These are phyloP conservation scores for Syrista parreyssii DNA, from an alignment of 2,888 invertebrate species.

Conservation along the genomic window DNA sequence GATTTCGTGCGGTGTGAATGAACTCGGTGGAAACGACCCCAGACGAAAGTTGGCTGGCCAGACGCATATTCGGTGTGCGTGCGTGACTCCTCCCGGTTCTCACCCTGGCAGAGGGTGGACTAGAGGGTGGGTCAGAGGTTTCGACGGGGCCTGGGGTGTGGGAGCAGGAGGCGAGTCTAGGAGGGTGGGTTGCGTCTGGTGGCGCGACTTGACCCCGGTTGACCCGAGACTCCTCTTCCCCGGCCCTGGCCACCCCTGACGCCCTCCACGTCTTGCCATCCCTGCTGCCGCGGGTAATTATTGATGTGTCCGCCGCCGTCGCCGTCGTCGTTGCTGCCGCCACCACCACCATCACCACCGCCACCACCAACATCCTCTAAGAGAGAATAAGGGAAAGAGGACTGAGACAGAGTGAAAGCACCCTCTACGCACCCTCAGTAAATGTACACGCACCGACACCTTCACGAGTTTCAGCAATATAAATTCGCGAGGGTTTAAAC, in stretches of 20 bases:
- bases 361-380: constrained; percentile 33
- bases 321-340: constrained; percentile 34
- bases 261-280: constrained; percentile 50
- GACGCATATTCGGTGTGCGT: constrained; percentile 29
- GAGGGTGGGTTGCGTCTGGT: constrained; percentile 63
- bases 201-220: constrained; percentile 66
- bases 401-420: background rate
- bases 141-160: constrained; percentile 43
- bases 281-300: constrained; percentile 62
- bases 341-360: constrained; percentile 15
- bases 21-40: constrained; percentile 29
- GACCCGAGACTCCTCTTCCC: constrained; percentile 60
- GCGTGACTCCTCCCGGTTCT: constrained; percentile 1
- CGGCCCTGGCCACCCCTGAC: constrained; percentile 39
- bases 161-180: constrained; percentile 28
- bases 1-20: constrained; percentile 27
- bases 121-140: constrained; percentile 35
- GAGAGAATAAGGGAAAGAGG: background rate
- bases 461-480: background rate
- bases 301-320: constrained; percentile 63
- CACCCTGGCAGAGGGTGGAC: constrained; percentile 2
- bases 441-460: background rate
- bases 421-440: background rate
- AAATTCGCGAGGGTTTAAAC: background rate
- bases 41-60: constrained; percentile 35